Percentiles rank a stretch among this genome's conserved stretches.
Conservation (phyloP, 2,113 vertebrate genomes). For the Chrysemys picta region DNA sequence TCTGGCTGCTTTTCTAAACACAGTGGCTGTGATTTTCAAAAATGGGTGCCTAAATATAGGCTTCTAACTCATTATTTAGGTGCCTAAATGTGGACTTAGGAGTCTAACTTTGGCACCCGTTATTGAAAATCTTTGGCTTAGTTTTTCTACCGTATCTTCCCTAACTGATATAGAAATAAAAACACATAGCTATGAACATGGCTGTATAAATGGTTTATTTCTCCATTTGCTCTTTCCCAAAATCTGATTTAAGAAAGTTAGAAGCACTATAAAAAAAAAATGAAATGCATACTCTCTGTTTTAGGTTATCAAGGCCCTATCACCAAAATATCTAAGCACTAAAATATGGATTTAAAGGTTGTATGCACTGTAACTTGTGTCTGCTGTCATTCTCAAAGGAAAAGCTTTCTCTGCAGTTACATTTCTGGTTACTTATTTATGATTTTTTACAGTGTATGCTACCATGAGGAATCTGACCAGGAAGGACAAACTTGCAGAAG, state of each 20-base stretch:
- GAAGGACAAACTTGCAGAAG: conserved; percentile 77
- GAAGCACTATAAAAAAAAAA: background rate
- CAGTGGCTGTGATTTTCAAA: fast-evolving
- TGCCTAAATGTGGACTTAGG: background rate
- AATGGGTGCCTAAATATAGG: background rate
- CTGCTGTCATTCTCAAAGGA: background rate
- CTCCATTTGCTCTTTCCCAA: background rate
- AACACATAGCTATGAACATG: background rate
- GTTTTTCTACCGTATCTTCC: background rate
- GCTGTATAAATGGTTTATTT: background rate
- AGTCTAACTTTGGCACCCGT: background rate
- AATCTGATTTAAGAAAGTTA: background rate
- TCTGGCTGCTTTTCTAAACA: background rate
- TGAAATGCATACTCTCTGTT: background rate
- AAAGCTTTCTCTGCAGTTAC: background rate
- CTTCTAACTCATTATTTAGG: background rate
- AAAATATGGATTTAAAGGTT: background rate
- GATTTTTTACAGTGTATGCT: conserved; percentile 81
- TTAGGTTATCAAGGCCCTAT: background rate
- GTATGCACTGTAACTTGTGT: background rate
- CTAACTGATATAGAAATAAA: background rate
- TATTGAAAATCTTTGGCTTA: background rate
- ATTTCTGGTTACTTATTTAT: background rate
- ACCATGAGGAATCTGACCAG: conserved; percentile 87
- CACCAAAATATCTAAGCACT: background rate